A percentile compares a stretch with the other conserved stretches of the same genome.
These are phyloP conservation scores for Lochmaea crataegi DNA, from an alignment of 2,888 invertebrate genomes.

Conservation along the genomic window DNA sequence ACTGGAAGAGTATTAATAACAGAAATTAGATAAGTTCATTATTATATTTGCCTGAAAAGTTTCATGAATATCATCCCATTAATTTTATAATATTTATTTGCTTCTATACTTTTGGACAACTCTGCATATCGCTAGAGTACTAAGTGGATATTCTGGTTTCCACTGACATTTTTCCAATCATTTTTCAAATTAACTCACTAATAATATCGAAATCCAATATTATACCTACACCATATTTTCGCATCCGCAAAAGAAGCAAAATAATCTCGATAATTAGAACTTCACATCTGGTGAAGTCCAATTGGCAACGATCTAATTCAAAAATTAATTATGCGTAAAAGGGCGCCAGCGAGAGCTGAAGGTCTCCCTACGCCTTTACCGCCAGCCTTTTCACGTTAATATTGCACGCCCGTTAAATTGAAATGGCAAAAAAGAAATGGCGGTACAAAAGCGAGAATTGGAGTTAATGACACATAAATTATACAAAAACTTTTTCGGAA, in stretches of 20 bases:
- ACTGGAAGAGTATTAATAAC: no score
- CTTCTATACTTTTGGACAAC: no score
- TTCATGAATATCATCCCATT: no score
- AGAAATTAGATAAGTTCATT: no score
- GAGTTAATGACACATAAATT: conserved; percentile 60
- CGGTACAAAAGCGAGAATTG: conserved; percentile 41
- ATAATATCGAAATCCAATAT: background rate
- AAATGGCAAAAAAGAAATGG: conserved; percentile 37
- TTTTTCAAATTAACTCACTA: background rate
- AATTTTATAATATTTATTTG: no score
- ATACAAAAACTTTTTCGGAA: conserved; percentile 57
- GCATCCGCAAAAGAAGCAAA: conserved; percentile 15
- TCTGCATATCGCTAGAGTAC: background rate
- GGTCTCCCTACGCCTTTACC: conserved; percentile 12
- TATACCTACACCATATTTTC: background rate
- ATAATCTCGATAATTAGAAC: conserved; percentile 31
- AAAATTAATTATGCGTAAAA: conserved; percentile 42
- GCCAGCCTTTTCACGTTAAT: conserved; percentile 32
- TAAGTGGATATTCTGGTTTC: background rate
- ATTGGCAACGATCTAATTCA: conserved; percentile 36
- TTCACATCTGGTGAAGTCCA: conserved; percentile 28
- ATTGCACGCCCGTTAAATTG: conserved; percentile 42
- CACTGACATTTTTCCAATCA: background rate
- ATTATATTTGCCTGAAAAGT: no score
- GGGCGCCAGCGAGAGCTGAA: conserved; percentile 18